phyloP scores from a whole-genome alignment of 2,797 vertebrate species.

The Lithobates sylvaticus region DNA sequence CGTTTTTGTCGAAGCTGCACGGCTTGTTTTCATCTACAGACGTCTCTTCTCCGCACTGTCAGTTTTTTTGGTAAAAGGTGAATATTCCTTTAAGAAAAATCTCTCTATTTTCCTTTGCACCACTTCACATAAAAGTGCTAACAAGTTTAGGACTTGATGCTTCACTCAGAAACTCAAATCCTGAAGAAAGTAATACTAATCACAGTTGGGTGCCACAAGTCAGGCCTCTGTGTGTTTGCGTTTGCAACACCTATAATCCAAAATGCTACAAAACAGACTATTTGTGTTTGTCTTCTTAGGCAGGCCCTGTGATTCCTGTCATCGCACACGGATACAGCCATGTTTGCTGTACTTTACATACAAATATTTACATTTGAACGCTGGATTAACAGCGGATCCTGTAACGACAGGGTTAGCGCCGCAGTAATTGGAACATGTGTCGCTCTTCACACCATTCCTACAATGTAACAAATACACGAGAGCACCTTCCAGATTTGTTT shows the following conservation, averaged over 20 bases:
- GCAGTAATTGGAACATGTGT: neutral
- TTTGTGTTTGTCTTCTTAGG: neutral
- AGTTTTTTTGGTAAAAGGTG: too few species aligned
- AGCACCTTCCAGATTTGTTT: neutral
- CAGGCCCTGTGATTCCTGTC: neutral
- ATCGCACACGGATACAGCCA: neutral
- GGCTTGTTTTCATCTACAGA: too few species aligned
- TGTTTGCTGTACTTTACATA: neutral
- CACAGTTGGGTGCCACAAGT: too few species aligned
- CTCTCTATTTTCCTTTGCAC: too few species aligned
- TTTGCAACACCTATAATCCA: neutral
- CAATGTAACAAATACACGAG: neutral
- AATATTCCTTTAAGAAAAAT: too few species aligned
- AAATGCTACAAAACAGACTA: neutral
- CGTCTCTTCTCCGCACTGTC: too few species aligned
- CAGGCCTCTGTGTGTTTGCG: neutral
- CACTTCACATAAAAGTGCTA: too few species aligned
- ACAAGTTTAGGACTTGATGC: too few species aligned
- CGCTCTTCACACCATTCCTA: neutral
- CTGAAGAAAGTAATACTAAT: too few species aligned
- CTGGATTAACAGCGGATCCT: neutral
- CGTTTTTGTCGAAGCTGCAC: too few species aligned
- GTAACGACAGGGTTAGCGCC: neutral
- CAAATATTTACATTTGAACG: neutral
- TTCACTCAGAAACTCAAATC: too few species aligned